Evolutionary conservation across 2,888 invertebrate genomes (phyloP).

Genomic region (Magallana nippona): DNA sequence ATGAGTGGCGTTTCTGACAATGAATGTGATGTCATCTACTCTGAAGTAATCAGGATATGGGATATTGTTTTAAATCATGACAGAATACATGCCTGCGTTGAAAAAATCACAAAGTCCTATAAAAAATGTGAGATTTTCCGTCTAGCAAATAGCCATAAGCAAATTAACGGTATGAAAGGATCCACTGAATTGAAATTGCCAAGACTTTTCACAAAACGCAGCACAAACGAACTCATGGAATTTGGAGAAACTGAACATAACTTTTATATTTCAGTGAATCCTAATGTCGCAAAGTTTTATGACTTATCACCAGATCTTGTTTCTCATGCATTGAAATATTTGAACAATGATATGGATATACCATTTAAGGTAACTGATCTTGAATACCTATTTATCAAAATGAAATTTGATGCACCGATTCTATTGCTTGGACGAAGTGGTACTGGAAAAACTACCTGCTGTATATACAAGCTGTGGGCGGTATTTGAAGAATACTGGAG

Average conservation of each 20-base stretch:
- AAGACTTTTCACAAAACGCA: slow-evolving; percentile 44
- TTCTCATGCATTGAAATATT: background rate
- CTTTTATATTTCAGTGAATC: background rate
- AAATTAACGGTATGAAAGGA: no score
- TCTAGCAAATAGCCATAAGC: no score
- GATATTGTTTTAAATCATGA: slow-evolving; percentile 33
- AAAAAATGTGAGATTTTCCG: no score
- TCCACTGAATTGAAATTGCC: no score
- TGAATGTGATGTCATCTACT: background rate
- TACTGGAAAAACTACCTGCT: slow-evolving; percentile 65
- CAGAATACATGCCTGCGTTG: background rate
- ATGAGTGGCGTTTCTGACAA: no score
- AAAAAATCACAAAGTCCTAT: background rate
- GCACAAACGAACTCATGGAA: slow-evolving; percentile 56
- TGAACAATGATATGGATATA: slow-evolving; percentile 41
- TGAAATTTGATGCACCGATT: slow-evolving; percentile 47
- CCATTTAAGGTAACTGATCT: slow-evolving; percentile 58
- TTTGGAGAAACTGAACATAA: background rate
- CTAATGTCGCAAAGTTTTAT: slow-evolving; percentile 23
- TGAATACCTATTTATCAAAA: slow-evolving; percentile 55
- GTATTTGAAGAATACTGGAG: slow-evolving; percentile 56
- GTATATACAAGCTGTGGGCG: slow-evolving; percentile 60
- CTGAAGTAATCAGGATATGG: slow-evolving; percentile 36
- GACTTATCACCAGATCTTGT: slow-evolving; percentile 9
- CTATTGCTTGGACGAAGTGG: slow-evolving; percentile 61